These are phyloP conservation scores for Gila robusta DNA, from an alignment of 2,797 vertebrate species.

Conservation along the genomic window DNA sequence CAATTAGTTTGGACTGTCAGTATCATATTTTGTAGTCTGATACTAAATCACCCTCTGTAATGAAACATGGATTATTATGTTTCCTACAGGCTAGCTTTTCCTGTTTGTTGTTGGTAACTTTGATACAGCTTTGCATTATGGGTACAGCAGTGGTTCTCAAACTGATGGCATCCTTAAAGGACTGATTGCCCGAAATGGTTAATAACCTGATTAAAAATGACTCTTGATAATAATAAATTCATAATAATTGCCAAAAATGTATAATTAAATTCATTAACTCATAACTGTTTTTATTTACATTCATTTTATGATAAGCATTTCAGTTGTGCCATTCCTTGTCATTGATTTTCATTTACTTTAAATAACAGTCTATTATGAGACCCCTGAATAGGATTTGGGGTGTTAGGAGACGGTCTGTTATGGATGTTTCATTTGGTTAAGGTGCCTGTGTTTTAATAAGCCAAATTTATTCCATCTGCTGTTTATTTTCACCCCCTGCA, in stretches of 20 bases:
- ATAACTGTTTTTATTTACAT: not conserved
- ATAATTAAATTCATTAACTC: not conserved
- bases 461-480: not conserved
- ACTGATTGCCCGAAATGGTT: not conserved
- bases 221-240: not conserved
- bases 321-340: not conserved
- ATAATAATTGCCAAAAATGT: not conserved
- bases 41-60: not conserved
- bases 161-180: not conserved
- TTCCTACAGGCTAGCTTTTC: not conserved
- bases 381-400: not conserved
- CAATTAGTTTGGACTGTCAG: not conserved
- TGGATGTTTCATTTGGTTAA: not conserved
- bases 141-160: not conserved
- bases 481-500: not conserved
- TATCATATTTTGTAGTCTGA: not conserved
- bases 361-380: not conserved
- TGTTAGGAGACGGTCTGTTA: no score
- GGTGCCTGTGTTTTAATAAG: not conserved
- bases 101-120: not conserved
- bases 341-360: not conserved
- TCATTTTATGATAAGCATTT: not conserved
- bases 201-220: not conserved
- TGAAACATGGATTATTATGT: not conserved
- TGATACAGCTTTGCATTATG: not conserved